Evolutionary conservation across 2,113 vertebrate genomes (phyloP), one percentile per base, ranked within the genome.

Genomic region (Aplodontia rufa): DNA sequence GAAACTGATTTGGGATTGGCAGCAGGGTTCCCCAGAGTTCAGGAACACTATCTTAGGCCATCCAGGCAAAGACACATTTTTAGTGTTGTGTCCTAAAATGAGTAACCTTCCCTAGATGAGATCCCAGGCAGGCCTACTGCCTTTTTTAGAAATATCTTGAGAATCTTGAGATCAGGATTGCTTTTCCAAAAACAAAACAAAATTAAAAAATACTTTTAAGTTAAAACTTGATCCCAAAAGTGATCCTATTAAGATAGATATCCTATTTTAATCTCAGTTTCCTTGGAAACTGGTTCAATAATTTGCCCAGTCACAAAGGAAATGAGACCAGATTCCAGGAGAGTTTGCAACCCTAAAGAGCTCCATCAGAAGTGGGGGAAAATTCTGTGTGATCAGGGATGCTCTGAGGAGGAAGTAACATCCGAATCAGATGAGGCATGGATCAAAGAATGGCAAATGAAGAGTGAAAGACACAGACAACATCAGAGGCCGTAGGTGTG

Each of bases 71-170:
- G 64, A 66, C 35, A 17, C 64, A 66, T 66, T 66, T 66, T 66
- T 66, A 66, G 35, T 14, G 30, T 66, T 66, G 35, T 35, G 32
- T 58, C 80, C 35, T 47, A 47, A 64, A 90, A 71, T 30, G 20
- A 86, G 80, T 40, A 72, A 72, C 22, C 7, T 55, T 45, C 74
- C 55, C 20, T 62, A 24, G 64, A 28, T 66, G 42, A 91, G 12
- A 81, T n/a, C 13, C 60, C 84, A 86, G 19, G 47, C 7, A 78
- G 20, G 35, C 37, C 28, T 49, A 71, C 0, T 51, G 58, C 79
- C 62, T 28, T 55, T 93, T 88, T 87, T 28, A 87, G 17, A 80
- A 11, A 8, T 80, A 85, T 75, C 78, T 96, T 97, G 51, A 90
- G 24, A 95, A 68, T 28, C 13, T 53, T 60, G 12, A 92, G 35